Conservation (phyloP, 2,797 vertebrate species). For the Argyrosomus regius region DNA sequence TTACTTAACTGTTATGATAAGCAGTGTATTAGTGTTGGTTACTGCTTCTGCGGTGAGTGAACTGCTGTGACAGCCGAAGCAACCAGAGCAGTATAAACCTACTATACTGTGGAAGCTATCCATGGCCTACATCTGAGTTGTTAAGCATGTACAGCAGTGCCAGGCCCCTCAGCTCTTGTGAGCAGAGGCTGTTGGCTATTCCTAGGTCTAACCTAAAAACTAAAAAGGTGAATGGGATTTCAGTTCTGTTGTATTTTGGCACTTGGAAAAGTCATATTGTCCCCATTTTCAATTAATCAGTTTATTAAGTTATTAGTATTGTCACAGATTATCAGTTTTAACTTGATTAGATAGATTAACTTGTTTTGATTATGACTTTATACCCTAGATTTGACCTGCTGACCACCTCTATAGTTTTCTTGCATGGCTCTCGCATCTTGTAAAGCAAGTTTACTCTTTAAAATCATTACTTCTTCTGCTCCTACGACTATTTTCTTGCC, state of each 20-base stretch:
- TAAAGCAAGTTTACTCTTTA: neutral
- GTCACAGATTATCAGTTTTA: neutral
- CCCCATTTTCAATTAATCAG: neutral
- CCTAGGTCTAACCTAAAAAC: conserved; percentile 69
- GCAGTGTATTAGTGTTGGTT: neutral
- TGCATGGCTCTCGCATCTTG: neutral
- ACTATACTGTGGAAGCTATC: conserved; percentile 35
- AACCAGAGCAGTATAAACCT: conserved; percentile 32
- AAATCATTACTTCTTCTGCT: neutral
- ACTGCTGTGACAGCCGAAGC: conserved; percentile 19
- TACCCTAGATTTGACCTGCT: neutral
- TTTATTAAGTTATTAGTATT: neutral
- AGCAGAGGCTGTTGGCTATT: conserved; percentile 55
- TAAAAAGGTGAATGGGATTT: conserved; percentile 45
- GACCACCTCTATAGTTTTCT: conserved; percentile 6
- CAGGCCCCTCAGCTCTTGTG: conserved; percentile 57
- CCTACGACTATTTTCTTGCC: neutral
- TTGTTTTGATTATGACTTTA: neutral
- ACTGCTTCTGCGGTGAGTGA: neutral
- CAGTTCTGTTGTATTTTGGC: conserved; percentile 2
- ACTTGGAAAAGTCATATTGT: neutral
- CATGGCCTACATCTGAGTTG: conserved; percentile 60
- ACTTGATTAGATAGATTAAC: no score
- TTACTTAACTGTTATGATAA: conserved; percentile 6
- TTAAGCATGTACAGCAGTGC: conserved; percentile 38